These are phyloP conservation scores for Andrena minutula DNA, from an alignment of 2,888 invertebrate genomes.

Conservation along the genomic window DNA sequence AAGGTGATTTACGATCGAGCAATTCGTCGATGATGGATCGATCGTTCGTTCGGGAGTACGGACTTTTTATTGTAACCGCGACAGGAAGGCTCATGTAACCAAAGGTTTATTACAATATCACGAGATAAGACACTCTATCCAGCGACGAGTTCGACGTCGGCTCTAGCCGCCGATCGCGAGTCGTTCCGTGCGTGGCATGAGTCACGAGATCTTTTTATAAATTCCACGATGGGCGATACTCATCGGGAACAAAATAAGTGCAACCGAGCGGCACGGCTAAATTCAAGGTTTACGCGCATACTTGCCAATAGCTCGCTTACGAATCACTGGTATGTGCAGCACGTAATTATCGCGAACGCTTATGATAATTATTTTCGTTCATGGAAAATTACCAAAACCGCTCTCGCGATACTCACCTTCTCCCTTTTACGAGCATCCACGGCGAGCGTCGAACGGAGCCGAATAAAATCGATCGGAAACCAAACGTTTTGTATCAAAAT, in stretches of 20 bases:
- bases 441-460: neutral
- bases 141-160: neutral
- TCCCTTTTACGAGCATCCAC: neutral
- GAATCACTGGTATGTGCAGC: neutral
- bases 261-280: constrained; percentile 9
- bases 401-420: constrained; percentile 15
- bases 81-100: neutral
- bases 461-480: constrained; percentile 6
- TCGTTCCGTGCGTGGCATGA: neutral
- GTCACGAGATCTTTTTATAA: constrained; percentile 22
- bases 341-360: constrained; percentile 2
- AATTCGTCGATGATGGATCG: constrained; percentile 9
- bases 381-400: neutral
- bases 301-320: constrained; percentile 7
- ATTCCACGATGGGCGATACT: constrained; percentile 11
- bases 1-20: constrained; percentile 18
- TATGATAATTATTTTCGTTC: neutral
- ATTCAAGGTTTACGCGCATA: constrained; percentile 22
- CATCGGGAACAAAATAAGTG: neutral
- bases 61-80: neutral
- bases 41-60: neutral
- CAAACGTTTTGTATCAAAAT: constrained; percentile 20
- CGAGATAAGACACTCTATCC: neutral
- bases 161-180: neutral
- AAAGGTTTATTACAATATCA: constrained; percentile 2